Evolutionary conservation across 2,113 vertebrate genomes (phyloP), one percentile per base, ranked within the genome.

Genomic region (Onychostoma macrolepis): DNA sequence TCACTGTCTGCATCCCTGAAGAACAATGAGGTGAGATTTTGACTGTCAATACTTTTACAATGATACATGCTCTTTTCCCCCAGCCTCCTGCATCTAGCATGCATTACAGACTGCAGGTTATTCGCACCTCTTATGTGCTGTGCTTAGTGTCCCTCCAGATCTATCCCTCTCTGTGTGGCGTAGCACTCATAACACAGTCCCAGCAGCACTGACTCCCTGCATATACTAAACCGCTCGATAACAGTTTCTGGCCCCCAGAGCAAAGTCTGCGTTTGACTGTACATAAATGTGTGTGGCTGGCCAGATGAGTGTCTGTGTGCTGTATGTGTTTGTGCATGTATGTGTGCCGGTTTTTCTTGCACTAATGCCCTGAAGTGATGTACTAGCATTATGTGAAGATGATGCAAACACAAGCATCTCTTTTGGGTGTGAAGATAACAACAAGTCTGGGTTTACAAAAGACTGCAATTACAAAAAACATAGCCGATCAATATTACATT

Each of bases 21-120:
- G 93, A 93, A 93, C 90, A 93, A 90, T 85, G 93, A 95, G 91
- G 94, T 94, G 88, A 92, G 92, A 67, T 33, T 81, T 83, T 88
- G 69, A 80, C 41, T 81, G 9, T 65, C 81, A 79, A 7, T 75
- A 45, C 11, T 38, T 63, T 45, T 85, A 77, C 15, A 50, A 75
- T 58, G n/a, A 79, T 67, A 61, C 45, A 36, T 56, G 26, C n/a
- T 24, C 28, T 67, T 67, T n/a, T 80, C 19, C 58, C 13, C 38
- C 36, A 76, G 76, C 30, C 85, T 80, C 53, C 82, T 80, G 80
- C 15, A 19, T 61, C 11, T 33, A 36, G 80, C 41, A 17, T 83
- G 78, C 50, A 9, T 84, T 41, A 26, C 65, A 87, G 58, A 72
- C 19, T 41, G 36, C 48, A 63, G 15, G 81, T 85, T 83, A 85